phyloP scores from a whole-genome alignment of 1,140 invertebrate species.

The Belonocnema kinseyi region DNA sequence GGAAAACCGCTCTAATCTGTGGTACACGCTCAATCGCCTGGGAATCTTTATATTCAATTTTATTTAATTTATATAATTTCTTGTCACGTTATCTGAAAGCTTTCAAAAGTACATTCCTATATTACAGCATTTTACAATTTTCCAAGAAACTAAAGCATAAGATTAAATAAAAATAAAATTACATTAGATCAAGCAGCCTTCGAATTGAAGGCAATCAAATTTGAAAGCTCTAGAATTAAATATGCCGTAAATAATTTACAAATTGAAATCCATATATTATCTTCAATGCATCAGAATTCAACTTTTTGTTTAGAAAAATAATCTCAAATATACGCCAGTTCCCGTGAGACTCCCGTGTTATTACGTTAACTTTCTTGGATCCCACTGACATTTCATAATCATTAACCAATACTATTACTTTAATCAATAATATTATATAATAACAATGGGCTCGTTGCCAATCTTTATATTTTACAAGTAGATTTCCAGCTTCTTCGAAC shows the following conservation, averaged over 20 bases:
- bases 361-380: conserved; percentile 40
- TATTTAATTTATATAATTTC: conserved; percentile 26
- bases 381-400: conserved; percentile 53
- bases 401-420: conserved; percentile 56
- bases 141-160: background rate
- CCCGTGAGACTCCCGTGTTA: background rate
- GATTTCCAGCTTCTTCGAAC: conserved; percentile 32
- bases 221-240: conserved; percentile 1
- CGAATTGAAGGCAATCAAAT: background rate
- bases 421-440: conserved; percentile 61
- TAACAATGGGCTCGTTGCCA: conserved; percentile 60
- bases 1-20: conserved; percentile 53
- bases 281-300: conserved; percentile 46
- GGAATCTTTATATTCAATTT: conserved; percentile 47
- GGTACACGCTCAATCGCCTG: conserved; percentile 57
- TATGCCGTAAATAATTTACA: background rate
- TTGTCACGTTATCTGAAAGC: conserved; percentile 9
- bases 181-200: background rate
- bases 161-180: background rate
- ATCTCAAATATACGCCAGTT: conserved; percentile 20
- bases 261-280: conserved; percentile 28
- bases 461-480: conserved; percentile 53
- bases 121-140: conserved; percentile 20
- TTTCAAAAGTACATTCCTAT: background rate
- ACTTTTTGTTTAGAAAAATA: conserved; percentile 34